Percentiles rank a stretch among this genome's conserved stretches.
Conservation (phyloP, 2,888 invertebrate species). For the Tachina lurida region DNA sequence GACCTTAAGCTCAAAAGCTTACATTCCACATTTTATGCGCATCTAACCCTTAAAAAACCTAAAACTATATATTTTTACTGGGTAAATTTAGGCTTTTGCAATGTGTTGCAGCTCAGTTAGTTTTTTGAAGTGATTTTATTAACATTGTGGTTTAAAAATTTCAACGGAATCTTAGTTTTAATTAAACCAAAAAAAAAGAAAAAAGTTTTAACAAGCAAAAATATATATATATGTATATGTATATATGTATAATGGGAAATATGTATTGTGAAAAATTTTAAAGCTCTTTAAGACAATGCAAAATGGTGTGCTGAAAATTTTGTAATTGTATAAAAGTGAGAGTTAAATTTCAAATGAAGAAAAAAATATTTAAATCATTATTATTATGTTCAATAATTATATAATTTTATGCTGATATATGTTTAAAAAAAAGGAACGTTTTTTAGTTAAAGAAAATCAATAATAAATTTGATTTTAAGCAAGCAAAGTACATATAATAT, state of each 20-base stretch:
- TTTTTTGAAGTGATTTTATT: constrained; percentile 68
- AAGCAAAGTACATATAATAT: constrained; percentile 6
- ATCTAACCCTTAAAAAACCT: constrained; percentile 39
- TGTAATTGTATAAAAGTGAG: not conserved
- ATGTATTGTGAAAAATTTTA: constrained; percentile 25
- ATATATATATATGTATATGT: not conserved
- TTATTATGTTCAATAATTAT: not conserved
- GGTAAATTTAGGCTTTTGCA: constrained; percentile 37
- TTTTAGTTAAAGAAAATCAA: constrained; percentile 34
- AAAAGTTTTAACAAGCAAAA: constrained; percentile 21
- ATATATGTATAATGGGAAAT: not conserved
- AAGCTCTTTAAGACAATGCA: constrained; percentile 26
- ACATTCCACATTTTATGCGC: constrained; percentile 47
- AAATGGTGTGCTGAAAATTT: constrained; percentile 7
- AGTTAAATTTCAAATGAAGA: not conserved
- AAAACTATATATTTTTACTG: constrained; percentile 45
- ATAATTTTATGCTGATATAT: constrained; percentile 25
- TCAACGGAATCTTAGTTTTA: constrained; percentile 42
- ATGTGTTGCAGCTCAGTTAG: constrained; percentile 64
- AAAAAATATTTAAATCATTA: not conserved
- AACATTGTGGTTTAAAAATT: constrained; percentile 50
- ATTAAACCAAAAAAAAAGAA: constrained; percentile 7
- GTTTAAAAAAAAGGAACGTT: not conserved
- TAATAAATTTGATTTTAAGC: constrained; percentile 7
- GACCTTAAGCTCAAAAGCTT: constrained; percentile 39